A percentile compares a stretch with the other conserved stretches of the same genome.
Evolutionary conservation across 37 sponge, comb jelly and placozoan species (phyloP).

Genomic region (Halichondria panicea): DNA sequence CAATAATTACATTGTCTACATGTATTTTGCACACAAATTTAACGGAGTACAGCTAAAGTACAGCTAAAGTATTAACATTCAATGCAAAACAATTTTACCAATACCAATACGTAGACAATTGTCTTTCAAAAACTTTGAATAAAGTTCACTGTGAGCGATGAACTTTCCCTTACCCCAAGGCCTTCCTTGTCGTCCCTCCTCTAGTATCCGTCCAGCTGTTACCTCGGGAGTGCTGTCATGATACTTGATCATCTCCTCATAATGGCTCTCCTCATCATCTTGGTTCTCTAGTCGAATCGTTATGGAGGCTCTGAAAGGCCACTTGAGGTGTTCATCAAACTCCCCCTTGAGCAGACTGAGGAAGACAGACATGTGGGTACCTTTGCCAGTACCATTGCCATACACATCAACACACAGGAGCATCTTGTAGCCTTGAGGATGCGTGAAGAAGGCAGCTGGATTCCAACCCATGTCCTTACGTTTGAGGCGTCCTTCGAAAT

Average conservation of each 20-base stretch:
- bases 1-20: too few relatives aligned
- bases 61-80: too few relatives aligned
- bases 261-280: neutral
- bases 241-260: slow-evolving; percentile 9
- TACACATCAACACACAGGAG: slow-evolving; percentile 9
- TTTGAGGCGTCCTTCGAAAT: neutral
- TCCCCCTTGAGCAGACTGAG: slow-evolving; percentile 24
- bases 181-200: neutral
- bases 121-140: neutral
- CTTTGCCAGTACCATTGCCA: slow-evolving; percentile 17
- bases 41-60: too few relatives aligned
- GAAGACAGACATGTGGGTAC: slow-evolving; percentile 22
- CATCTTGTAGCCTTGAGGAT: slow-evolving; percentile 23
- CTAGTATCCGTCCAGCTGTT: neutral
- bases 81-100: neutral
- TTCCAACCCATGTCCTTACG: slow-evolving; percentile 9
- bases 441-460: slow-evolving; percentile 5
- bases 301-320: slow-evolving; percentile 32
- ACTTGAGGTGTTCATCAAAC: slow-evolving; percentile 21
- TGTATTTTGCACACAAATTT: too few relatives aligned
- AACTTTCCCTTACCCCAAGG: slow-evolving; percentile 24
- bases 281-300: slow-evolving; percentile 7
- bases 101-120: neutral
- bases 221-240: neutral
- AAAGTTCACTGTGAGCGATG: slow-evolving; percentile 1